Base-by-base conservation (phyloP, 2,113 vertebrate genomes). In the Labeo rohita region DNA sequence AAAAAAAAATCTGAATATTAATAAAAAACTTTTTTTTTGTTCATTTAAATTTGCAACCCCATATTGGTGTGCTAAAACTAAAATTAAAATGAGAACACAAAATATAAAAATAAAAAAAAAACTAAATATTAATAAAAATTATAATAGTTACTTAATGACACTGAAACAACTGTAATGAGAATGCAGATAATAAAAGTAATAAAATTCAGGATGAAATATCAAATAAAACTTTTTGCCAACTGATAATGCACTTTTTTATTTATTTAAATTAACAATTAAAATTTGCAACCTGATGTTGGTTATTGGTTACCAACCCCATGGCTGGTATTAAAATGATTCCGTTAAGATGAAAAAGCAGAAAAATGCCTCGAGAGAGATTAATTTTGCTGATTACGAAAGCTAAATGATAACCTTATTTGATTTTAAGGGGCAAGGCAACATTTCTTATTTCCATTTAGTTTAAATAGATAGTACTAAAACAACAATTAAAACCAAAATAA, bases 371-470 rank as follows among this genome's bases (percentile, higher is more conserved):
- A 82, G 80, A 76, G 66, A 18, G 90, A 92, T 84, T 28, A 28
- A 84, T 82, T 92, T 93, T 91, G 91, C 89, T 93, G 90, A 90
- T 90, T 91, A 91, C 86, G 92, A 88, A 89, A 91, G 87, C 92
- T 92, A 92, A 93, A 93, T 92, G 89, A 92, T 92, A 93, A 91
- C 92, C 91, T 92, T 91, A 87, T 83, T 80, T 68, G 50, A 82
- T 89, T 91, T 88, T 86, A 90, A 81, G 34, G 79, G 80, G 89
- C 93, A 92, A 59, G 56, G 8, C 8, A 21, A n/a, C 7, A 61
- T 61, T 59, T 59, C 18, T 61, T 8, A 61, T 61, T 61, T 61
- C 21, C 18, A 61, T n/a, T 61, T 21, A 61, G 8, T 61, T n/a
- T 61, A 61, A n/a, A 18, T 61, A n/a, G 56, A n/a, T n/a, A 21